phyloP scores from a whole-genome alignment of 2,797 vertebrate species.

The Bufotes viridis region DNA sequence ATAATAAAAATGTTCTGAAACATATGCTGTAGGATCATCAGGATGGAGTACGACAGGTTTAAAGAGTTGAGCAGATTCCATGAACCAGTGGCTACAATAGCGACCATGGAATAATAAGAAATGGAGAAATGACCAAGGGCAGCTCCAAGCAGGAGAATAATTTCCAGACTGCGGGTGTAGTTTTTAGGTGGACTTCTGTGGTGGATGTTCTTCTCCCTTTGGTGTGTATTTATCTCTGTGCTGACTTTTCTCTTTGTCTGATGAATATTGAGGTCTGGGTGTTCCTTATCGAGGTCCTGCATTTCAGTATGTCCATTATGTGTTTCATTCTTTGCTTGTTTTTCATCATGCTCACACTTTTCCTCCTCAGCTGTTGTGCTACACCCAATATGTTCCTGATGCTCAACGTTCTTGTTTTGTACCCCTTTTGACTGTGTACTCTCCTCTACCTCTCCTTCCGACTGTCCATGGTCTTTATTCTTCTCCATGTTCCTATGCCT shows the following conservation, averaged over 20 bases:
- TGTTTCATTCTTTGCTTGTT: background rate
- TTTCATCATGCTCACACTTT: background rate
- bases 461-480: background rate
- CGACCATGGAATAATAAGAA: constrained; percentile 88
- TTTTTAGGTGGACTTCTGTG: constrained; percentile 73
- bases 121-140: constrained; percentile 83
- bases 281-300: background rate
- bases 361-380: background rate
- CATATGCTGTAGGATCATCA: constrained; percentile 84
- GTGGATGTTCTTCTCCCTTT: background rate
- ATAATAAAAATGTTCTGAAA: constrained; percentile 91
- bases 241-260: background rate
- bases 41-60: constrained; percentile 82
- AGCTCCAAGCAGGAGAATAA: constrained; percentile 80
- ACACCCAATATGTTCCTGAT: background rate
- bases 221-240: background rate
- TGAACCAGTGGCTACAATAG: constrained; percentile 76
- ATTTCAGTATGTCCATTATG: background rate
- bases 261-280: background rate
- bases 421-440: background rate
- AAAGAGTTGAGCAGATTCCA: constrained; percentile 75
- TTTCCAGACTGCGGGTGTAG: constrained; percentile 87
- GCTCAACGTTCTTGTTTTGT: background rate
- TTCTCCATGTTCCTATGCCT: constrained; percentile 12
- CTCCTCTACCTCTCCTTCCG: background rate